Percentiles rank a stretch among this genome's conserved stretches.
These are phyloP conservation scores for Prochilodus magdalenae DNA, from an alignment of 2,113 vertebrate species.

Conservation along the genomic window DNA sequence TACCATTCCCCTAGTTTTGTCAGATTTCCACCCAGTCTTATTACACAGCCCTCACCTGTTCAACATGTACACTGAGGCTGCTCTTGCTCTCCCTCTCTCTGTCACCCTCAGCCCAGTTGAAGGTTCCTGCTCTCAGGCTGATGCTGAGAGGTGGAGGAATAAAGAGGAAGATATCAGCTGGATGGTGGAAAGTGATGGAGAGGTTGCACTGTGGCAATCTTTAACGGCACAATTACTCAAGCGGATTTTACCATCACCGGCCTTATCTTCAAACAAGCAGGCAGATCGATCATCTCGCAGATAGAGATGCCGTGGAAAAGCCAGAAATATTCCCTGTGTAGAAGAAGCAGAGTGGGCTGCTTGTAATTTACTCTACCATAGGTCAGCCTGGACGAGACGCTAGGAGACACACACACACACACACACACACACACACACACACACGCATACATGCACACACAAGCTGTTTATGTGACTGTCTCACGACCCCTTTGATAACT, in stretches of 20 bases:
- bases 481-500: constrained; percentile 27
- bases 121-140: constrained; percentile 23
- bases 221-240: constrained; percentile 57
- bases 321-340: constrained; percentile 39
- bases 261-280: constrained; percentile 60
- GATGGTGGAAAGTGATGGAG: constrained; percentile 48
- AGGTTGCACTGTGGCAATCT: constrained; percentile 45
- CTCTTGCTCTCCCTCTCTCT: not conserved
- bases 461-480: not conserved
- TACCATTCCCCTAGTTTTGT: too few relatives aligned
- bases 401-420: not conserved
- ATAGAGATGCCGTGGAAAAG: constrained; percentile 41
- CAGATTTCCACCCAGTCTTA: too few relatives aligned
- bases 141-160: not conserved
- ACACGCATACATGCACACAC: not conserved
- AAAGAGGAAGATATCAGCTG: constrained; percentile 40
- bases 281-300: constrained; percentile 52
- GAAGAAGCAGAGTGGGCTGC: constrained; percentile 21
- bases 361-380: constrained; percentile 41
- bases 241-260: constrained; percentile 45
- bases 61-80: too few relatives aligned
- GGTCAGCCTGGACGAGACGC: not conserved
- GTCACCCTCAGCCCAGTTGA: constrained; percentile 7
- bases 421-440: not conserved
- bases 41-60: too few relatives aligned